Conservation (phyloP, 2,797 vertebrate species). For the Sorex maritimensis region DNA sequence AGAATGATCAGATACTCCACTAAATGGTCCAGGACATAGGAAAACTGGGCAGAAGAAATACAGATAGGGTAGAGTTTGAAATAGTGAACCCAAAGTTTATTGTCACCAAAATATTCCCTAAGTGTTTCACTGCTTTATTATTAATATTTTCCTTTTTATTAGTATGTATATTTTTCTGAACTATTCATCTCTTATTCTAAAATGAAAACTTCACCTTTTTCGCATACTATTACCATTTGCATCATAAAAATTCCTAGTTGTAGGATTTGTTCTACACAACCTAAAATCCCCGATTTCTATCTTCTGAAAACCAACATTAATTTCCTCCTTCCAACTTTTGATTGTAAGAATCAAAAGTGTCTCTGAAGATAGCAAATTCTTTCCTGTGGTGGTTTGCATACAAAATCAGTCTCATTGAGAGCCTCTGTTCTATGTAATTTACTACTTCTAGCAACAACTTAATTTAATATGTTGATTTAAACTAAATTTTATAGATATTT, state of each 20-base stretch:
- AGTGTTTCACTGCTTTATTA: not conserved
- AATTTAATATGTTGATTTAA: constrained; percentile 36
- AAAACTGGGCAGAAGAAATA: not conserved
- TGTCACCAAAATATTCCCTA: not conserved
- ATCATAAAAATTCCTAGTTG: not conserved
- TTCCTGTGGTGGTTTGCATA: not conserved
- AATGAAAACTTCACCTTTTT: not conserved
- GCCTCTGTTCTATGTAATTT: not conserved
- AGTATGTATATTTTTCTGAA: not conserved
- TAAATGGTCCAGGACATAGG: not conserved
- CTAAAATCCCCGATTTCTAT: not conserved
- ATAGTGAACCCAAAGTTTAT: not conserved
- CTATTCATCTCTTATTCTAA: not conserved
- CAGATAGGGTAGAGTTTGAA: not conserved
- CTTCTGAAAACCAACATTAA: not conserved
- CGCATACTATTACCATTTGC: not conserved
- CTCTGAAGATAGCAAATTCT: not conserved
- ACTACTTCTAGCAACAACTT: not conserved
- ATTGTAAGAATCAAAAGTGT: not conserved
- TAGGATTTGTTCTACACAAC: fast-evolving
- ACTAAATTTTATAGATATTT: not conserved
- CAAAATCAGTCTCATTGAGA: not conserved
- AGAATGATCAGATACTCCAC: not conserved
- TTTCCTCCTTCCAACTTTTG: fast-evolving
- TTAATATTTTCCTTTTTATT: not conserved